phyloP scores from a whole-genome alignment of 2,113 vertebrate genomes.

The Prunella fulvescens region DNA sequence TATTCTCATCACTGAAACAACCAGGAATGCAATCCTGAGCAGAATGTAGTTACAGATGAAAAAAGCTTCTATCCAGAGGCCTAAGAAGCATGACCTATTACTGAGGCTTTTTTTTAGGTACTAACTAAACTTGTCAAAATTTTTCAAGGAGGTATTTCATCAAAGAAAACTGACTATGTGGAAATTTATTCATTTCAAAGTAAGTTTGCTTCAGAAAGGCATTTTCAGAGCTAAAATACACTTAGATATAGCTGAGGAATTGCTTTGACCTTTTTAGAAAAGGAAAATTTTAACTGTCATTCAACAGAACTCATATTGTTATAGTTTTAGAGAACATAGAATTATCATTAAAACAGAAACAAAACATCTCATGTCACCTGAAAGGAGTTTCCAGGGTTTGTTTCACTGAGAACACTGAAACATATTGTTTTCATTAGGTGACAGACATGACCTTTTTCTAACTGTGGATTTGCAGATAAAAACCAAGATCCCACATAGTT shows the following conservation, averaged over 20 bases:
- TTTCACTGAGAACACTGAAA: not conserved
- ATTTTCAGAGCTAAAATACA: not conserved
- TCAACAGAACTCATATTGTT: not conserved
- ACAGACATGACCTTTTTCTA: not conserved
- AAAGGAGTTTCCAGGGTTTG: not conserved
- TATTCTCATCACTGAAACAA: not conserved
- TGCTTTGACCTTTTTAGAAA: slow-evolving; percentile 37
- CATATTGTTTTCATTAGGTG: not conserved
- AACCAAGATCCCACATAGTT: not conserved
- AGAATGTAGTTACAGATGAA: not conserved
- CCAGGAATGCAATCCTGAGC: not conserved
- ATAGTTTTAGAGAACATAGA: not conserved
- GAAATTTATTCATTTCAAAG: not conserved
- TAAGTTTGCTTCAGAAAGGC: not conserved
- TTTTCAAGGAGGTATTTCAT: not conserved
- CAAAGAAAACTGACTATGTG: not conserved
- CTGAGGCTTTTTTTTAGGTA: not conserved
- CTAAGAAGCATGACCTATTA: not conserved
- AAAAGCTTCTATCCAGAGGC: not conserved
- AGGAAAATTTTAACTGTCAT: not conserved
- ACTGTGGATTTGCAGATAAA: not conserved
- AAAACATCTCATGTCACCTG: not conserved
- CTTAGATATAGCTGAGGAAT: not conserved
- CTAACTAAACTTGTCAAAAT: not conserved
- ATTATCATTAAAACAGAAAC: not conserved